Conservation (phyloP, 2,888 invertebrate species). For the Orchesella flavescens region DNA sequence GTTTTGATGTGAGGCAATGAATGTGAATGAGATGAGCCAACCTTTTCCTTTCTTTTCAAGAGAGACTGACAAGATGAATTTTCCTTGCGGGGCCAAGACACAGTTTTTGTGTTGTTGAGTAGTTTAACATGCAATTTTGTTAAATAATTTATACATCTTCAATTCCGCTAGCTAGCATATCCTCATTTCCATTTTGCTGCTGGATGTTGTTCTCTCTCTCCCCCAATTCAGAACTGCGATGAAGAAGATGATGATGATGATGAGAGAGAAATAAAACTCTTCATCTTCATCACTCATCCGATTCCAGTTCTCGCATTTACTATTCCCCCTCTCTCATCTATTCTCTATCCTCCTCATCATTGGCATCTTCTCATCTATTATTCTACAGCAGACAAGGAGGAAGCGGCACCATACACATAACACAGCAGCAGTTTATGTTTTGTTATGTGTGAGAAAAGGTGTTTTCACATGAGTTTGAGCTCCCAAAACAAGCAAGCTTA, state of each 20-base stretch:
- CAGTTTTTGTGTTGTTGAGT: no score
- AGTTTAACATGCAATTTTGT: slow-evolving; percentile 25
- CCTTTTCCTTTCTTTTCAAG: slow-evolving; percentile 21
- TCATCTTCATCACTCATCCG: slow-evolving; percentile 53
- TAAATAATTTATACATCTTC: slow-evolving; percentile 39
- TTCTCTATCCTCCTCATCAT: background rate
- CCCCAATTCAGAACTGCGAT: background rate
- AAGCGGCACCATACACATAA: background rate
- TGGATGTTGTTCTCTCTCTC: background rate
- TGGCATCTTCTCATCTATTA: background rate
- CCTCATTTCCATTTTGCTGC: slow-evolving; percentile 29
- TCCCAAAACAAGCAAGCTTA: no score
- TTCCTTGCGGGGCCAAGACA: no score
- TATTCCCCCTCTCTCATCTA: background rate
- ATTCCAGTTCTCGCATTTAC: background rate
- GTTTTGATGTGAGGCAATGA: slow-evolving; percentile 59
- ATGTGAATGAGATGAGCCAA: slow-evolving; percentile 51
- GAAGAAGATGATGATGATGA: background rate
- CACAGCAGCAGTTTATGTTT: background rate
- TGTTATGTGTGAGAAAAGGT: background rate
- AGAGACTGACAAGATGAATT: background rate
- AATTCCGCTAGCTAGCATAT: background rate
- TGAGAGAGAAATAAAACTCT: slow-evolving; percentile 31
- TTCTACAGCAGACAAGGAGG: background rate
- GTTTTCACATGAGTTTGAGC: background rate